Evolutionary conservation across 2,888 invertebrate genomes (phyloP).

Genomic region (Thera obeliscata): DNA sequence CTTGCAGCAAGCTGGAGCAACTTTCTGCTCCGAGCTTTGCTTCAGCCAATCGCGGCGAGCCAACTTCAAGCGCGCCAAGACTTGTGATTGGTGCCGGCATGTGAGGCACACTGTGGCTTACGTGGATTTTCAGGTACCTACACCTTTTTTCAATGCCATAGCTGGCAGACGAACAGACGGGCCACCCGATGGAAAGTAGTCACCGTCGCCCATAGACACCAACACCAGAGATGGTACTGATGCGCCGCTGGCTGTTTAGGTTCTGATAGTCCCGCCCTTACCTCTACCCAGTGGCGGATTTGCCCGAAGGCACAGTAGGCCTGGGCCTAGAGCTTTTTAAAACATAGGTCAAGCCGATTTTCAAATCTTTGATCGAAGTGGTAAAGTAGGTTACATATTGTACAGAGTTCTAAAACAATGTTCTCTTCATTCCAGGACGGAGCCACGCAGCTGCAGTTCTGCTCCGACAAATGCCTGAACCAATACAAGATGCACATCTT

Average conservation of each 20-base stretch:
- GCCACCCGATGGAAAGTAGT: no score
- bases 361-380: no score
- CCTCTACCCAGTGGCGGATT: no score
- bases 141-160: neutral
- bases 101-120: slow-evolving; percentile 95
- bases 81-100: slow-evolving; percentile 97
- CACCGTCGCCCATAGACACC: no score
- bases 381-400: neutral
- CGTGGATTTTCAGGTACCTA: slow-evolving; percentile 91
- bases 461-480: slow-evolving; percentile 96
- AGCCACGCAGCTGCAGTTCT: slow-evolving; percentile 95
- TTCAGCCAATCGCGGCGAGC: slow-evolving; percentile 95
- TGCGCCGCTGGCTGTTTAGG: no score
- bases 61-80: slow-evolving; percentile 95
- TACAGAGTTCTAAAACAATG: neutral
- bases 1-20: slow-evolving; percentile 80
- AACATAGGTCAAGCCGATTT: no score
- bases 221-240: no score
- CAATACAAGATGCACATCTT: slow-evolving; percentile 99
- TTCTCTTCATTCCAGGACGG: slow-evolving; percentile 87
- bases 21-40: slow-evolving; percentile 94
- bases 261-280: no score
- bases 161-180: no score
- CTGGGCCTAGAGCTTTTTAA: no score
- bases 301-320: no score